Evolutionary conservation across 1,140 invertebrate genomes (phyloP).

Genomic region (Limonius californicus): DNA sequence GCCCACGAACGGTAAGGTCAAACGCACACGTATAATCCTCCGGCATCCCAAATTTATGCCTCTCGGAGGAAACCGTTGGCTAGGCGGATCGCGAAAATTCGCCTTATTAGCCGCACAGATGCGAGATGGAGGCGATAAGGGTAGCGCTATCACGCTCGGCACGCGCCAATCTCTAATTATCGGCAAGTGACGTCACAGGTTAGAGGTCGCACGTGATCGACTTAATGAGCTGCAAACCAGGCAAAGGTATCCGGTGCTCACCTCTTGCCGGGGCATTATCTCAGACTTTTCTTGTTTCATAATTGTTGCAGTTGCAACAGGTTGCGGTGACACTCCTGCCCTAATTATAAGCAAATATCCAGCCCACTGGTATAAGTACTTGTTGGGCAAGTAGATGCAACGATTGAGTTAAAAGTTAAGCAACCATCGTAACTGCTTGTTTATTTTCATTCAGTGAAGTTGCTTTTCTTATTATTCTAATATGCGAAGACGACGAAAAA

Average conservation of each 20-base stretch:
- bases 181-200: slow-evolving; percentile 3
- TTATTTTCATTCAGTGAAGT: too few species aligned
- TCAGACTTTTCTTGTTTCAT: neutral
- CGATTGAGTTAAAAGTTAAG: neutral
- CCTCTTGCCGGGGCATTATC: neutral
- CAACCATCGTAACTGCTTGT: neutral
- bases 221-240: neutral
- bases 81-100: too few species aligned
- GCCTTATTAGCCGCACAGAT: too few species aligned
- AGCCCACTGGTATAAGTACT: neutral
- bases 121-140: slow-evolving; percentile 1
- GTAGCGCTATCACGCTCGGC: neutral
- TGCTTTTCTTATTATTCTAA: too few species aligned
- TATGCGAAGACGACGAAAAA: too few species aligned
- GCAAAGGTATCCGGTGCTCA: neutral
- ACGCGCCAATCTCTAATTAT: slow-evolving; percentile 12
- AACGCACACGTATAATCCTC: neutral
- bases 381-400: neutral
- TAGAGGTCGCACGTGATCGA: slow-evolving; percentile 7
- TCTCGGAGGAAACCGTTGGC: neutral
- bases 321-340: neutral
- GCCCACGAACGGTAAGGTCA: slow-evolving; percentile 8
- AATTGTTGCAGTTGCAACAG: neutral
- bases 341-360: neutral
- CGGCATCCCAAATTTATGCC: neutral